These are phyloP conservation scores for Drosophila orosa DNA, from an alignment of 1,140 invertebrate genomes.

Conservation along the genomic window DNA sequence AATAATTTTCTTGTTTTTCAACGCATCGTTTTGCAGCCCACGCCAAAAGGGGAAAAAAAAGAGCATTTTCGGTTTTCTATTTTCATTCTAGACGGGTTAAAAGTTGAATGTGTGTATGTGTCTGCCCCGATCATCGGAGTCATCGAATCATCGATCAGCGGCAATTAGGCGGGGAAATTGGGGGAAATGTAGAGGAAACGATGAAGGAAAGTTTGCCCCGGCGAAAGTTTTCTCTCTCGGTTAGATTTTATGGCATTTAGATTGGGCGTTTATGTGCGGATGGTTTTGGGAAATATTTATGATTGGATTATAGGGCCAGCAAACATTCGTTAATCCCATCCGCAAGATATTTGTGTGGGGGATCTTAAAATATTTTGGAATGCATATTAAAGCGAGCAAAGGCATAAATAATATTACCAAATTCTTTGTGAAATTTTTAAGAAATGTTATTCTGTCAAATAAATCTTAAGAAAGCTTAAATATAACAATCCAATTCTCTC, in stretches of 20 bases:
- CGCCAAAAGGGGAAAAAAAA: constrained; percentile 33
- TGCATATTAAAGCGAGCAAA: constrained; percentile 5
- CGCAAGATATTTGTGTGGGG: constrained; percentile 27
- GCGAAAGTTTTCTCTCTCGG: constrained; percentile 63
- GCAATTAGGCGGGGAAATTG: constrained; percentile 36
- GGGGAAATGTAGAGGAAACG: constrained; percentile 26
- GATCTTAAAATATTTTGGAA: constrained; percentile 31
- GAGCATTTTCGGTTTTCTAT: constrained; percentile 30
- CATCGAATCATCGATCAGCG: constrained; percentile 64
- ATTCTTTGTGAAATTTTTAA: constrained; percentile 10
- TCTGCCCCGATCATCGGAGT: constrained; percentile 52
- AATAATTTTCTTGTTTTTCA: constrained; percentile 70
- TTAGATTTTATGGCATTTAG: constrained; percentile 65
- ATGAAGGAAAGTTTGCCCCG: constrained; percentile 52
- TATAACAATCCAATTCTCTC: background rate
- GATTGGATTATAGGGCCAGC: constrained; percentile 50
- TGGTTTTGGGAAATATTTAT: constrained; percentile 67
- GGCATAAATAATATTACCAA: constrained; percentile 21
- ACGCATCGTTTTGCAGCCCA: constrained; percentile 65
- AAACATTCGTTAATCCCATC: constrained; percentile 40
- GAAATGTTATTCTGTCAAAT: too few species aligned
- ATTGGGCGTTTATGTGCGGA: constrained; percentile 74
- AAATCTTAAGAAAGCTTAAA: background rate
- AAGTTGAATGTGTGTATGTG: constrained; percentile 53
- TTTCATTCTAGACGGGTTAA: constrained; percentile 75